Base-by-base conservation (phyloP, 2,888 invertebrate species). In the Rotaria magnacalcarata region DNA sequence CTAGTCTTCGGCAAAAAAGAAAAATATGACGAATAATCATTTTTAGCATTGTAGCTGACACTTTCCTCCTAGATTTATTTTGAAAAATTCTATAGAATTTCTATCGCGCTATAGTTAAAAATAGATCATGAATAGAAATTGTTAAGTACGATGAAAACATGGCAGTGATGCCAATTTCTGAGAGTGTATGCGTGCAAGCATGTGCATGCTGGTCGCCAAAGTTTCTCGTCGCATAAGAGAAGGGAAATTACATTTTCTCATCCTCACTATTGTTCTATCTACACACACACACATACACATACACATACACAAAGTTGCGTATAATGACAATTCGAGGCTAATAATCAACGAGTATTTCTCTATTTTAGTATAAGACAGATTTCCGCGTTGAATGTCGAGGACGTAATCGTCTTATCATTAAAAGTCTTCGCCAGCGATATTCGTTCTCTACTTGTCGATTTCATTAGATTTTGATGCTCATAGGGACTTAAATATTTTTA, bases 391-490 rank as follows among this genome's bases (percentile, higher is more conserved):
- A 67, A 27, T 67, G 34, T 27, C 6, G 67, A 67, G 67, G 34
- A 5, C 19, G 6, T 67, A 67, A 67, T 67, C 67, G 34, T 5
- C 67, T 67, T 67, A 67, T 67, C 67, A 67, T 67, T 67, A 67
- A 67, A 67, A 41, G 34, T 34, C 16, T 67, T 67, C 34, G 19
- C 34, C 5, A 67, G 34, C 19, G 67, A 67, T 67, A 34, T 67
- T 67, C 67, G 34, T 34, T 67, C 27, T 34, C 34, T 67, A 67
- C 16, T 67, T 16, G 27, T 34, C 27, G 34, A 41, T 67, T 67
- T 67, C 67, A 67, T 67, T 67, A 67, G 67, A 41, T 34, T 67
- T 34, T 67, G 16, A 67, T 41, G 34, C 67, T 67, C 67, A 67
- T 19, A 19, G 34, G 16, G 34, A 67, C 34, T 67, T 34, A 34